Evolutionary conservation across 2,888 invertebrate genomes (phyloP), one percentile per base, ranked within the genome.

Genomic region (Agrochola circellaris): DNA sequence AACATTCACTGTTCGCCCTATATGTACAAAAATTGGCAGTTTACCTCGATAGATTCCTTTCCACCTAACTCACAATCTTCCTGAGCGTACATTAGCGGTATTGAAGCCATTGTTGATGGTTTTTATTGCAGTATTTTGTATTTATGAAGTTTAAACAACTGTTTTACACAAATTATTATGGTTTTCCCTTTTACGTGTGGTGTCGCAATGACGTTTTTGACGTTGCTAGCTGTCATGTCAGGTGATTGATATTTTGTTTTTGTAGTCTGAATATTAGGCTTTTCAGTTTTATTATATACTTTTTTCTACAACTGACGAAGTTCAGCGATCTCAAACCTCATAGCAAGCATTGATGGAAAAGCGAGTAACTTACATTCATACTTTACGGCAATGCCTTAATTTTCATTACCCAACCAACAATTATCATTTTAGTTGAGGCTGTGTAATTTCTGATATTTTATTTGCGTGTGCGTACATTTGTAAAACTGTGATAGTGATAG

Each of bases 31-130:
- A 79, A 56, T 66, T 26, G 15, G 23, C 65, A 73, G 48, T 75
- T 92, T 94, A 96, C 96, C 94, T 96, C 94, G 26, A 96, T 94
- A 68, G 94, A 96, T 89, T 97, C 97, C 91, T 98, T 98, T 83
- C 97, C 98, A 65, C 98, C 98, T 60, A 97, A 95, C 90, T 98
- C 98, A 85, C 97, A 97, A 92, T 98, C 98, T 84, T 97, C 97
- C 86, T 97, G 97, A 51, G 97, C 96, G 83, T 97, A 96, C 93
- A 98, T 97, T 86, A 98, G 93, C 17, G 97, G 97, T 91, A 97
- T 96, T 72, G 97, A 93, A 88, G 97, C 95, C 96, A 96, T 96
- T 77, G 83, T 93, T 73, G 51, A 56, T 68, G 69, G 51, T 73
- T 75, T 83, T 79, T 77, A 76, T 51, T 54, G 66, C 58, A n/a